phyloP scores from a whole-genome alignment of 2,888 invertebrate genomes.

The Synergus laeviventris region DNA sequence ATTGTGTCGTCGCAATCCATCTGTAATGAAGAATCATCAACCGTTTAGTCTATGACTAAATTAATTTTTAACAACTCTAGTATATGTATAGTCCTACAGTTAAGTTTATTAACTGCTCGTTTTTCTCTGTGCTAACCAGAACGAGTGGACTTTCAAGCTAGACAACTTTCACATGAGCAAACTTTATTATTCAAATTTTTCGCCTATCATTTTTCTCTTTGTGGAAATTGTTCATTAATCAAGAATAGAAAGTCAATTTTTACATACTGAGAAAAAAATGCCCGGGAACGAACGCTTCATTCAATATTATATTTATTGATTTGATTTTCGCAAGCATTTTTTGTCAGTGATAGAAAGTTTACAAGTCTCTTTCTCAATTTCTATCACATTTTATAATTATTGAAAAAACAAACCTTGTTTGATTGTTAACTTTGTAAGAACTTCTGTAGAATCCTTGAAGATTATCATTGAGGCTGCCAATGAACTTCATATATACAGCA shows the following conservation, averaged over 20 bases:
- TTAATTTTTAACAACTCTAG: not conserved
- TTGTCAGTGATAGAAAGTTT: not conserved
- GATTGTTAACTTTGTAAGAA: conserved; percentile 75
- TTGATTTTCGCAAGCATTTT: not conserved
- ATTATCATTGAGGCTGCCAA: conserved; percentile 78
- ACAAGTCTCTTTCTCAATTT: too few species aligned
- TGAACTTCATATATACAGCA: conserved; percentile 78
- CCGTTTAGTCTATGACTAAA: not conserved
- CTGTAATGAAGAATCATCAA: conserved; percentile 38
- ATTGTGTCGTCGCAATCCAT: conserved; percentile 51
- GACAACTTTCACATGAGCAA: conserved; percentile 8
- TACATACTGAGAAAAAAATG: too few species aligned
- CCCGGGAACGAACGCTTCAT: conserved; percentile 6
- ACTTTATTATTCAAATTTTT: not conserved
- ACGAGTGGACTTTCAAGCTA: not conserved
- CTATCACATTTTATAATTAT: too few species aligned
- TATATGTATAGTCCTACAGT: not conserved
- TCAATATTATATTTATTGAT: not conserved
- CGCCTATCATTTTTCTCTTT: too few species aligned
- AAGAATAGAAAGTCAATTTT: too few species aligned
- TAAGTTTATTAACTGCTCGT: not conserved
- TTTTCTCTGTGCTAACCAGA: not conserved
- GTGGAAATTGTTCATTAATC: too few species aligned
- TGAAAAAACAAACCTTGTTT: conserved; percentile 76
- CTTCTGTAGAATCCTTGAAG: conserved; percentile 83